These are phyloP conservation scores for Lemur catta DNA, from an alignment of 2,797 vertebrate genomes.

Conservation along the genomic window DNA sequence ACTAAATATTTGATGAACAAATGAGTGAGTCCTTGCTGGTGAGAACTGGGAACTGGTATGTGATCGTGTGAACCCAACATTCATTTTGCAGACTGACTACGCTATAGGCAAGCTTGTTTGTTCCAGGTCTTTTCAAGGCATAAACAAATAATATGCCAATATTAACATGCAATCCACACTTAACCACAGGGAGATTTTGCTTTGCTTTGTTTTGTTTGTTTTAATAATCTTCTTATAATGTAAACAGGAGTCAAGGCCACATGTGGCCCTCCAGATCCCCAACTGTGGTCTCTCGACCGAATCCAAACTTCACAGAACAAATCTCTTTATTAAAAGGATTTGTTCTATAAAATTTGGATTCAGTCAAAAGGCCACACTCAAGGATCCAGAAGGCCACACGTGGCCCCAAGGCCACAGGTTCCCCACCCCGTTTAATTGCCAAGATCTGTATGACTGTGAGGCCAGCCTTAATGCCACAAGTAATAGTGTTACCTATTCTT, in stretches of 20 bases:
- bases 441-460: not conserved
- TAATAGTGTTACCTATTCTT: not conserved
- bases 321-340: no score
- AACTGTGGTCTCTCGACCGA: no score
- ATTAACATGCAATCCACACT: not conserved
- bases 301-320: no score
- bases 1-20: not conserved
- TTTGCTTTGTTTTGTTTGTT: not conserved
- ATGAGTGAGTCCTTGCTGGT: not conserved
- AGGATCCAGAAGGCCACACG: no score
- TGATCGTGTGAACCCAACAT: not conserved
- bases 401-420: no score
- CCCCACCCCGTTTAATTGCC: not conserved
- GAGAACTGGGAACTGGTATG: not conserved
- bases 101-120: not conserved
- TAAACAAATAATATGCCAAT: not conserved
- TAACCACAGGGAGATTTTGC: not conserved
- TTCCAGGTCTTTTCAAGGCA: not conserved
- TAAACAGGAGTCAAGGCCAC: not conserved
- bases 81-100: not conserved
- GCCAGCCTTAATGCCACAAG: not conserved
- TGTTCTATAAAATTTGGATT: no score
- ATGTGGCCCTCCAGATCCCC: no score
- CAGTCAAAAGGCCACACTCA: no score
- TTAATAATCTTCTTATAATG: conserved; percentile 29